Base-by-base conservation (phyloP, 2,888 invertebrate genomes). In the Griposia aprilina region DNA sequence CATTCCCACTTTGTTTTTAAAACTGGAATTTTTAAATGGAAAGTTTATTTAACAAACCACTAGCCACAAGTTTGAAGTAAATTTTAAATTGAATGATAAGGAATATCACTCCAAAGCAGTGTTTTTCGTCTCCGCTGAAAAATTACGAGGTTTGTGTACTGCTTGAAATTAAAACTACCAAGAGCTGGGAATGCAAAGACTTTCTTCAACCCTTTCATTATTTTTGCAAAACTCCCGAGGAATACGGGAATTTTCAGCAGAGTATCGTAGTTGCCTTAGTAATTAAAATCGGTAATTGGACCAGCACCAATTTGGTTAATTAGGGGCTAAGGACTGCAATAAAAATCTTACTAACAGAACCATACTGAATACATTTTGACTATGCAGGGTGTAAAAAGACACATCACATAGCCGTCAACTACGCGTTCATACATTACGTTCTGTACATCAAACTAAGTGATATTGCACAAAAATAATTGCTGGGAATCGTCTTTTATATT, bases 41-140 rank as follows among this genome's bases (percentile, higher is more conserved):
- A 82, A 82, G 73, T 84, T 84, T 85, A 74, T 74, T 79, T 79
- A 65, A 71, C 74, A 81, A 78, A 30, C 82, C 75, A 73, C 84
- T 82, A 74, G 30, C 23, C 66, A 55, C 70, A 52, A 79, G 66
- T 79, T 79, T 60, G 20, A 71, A 80, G 63, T 72, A 66, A 81
- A 86, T 76, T 78, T 76, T 10, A 68, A 80, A 82, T 79, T 74
- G 17, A 74, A 78, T 76, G 75, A 82, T 85, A 81, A 84, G 81
- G 45, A 48, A 69, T 78, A 84, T 74, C 60, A 74, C 55, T 73
- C 23, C 2, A 10, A 20, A 69, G 65, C 71, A 74, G 67, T 70
- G 75, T 60, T 84, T 81, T 60, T 75, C 13, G 67, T 60, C 20
- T n/a, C 52, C n/a, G 55, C 15, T 73, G 55, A 76, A 84, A 65